Base-by-base conservation (phyloP, 2,888 invertebrate genomes). In the Cartodere bifasciata region DNA sequence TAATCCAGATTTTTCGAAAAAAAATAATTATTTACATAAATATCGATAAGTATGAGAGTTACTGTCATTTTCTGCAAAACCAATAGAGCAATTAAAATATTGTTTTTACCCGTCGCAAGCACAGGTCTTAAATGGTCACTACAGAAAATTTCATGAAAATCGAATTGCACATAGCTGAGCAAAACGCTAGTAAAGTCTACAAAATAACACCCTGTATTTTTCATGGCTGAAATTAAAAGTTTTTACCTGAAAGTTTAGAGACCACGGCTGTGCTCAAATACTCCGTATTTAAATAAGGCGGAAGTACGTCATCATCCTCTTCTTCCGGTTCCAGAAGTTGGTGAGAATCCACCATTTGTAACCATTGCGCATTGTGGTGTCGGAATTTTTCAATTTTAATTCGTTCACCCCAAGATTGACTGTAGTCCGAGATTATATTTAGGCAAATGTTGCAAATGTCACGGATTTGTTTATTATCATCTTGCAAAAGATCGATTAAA, bases 291-390 rank as follows among this genome's bases (percentile, higher is more conserved):
- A 82, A 67, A 60, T 80, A 82, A 2, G 80, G 77, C 35, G 82
- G 79, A 44, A 82, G 58, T 48, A 75, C 77, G 40, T 72, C 71
- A 42, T 75, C 77, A 25, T 65, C 70, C 25, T 68, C 68, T 28
- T 54, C 56, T 23, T 62, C 64, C 37, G 61, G 64, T 27, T 58
- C 57, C 2, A 52, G 53, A 23, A 60, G 46, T 37, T 67, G 65
- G 38, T 72, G 72, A 36, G 68, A 67, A 60, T 92, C 90, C 21
- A 97, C 88, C 81, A 95, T 94, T 49, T 91, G 88, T 43, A 98
- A 64, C 97, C 97, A 98, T 56, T 97, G 94, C 0, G 88, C 86
- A 60, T 98, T 98, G 63, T 97, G 94, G 63, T 90, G 90, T n/a
- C 91, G 75, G 63, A 97, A 98, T 46, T 94, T 83, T 62, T 95